Base-by-base conservation (phyloP, 2,888 invertebrate genomes). In the Pantelozetes paolii region DNA sequence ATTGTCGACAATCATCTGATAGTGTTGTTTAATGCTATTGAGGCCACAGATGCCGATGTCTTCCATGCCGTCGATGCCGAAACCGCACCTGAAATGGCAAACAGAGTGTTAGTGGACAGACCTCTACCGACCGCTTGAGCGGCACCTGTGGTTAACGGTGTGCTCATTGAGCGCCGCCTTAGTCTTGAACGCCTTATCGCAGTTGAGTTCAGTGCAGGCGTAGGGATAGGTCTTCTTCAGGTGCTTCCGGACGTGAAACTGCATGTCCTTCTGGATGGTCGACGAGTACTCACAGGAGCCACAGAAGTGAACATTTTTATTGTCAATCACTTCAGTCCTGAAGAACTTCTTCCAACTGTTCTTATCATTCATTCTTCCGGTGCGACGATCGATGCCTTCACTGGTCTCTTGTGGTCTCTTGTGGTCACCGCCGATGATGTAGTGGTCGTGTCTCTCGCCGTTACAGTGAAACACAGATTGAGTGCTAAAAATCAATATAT, bases 1-100 rank as follows among this genome's bases (percentile, higher is more conserved):
- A n/a, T 64, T 64, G 36, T 64, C 36, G 20, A 64, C 64, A 64
- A 40, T 64, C 40, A 64, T 64, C 40, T 64, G n/a, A 20, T 64
- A 64, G 20, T 64, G 30, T 18, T 36, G 18, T 64, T 64, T 40
- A n/a, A 64, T 13, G 15, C 5, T 20, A 11, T 64, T 64, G 2
- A 36, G 9, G n/a, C 64, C 64, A 36, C 64, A 64, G 11, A 64
- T 40, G 20, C 64, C 64, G 36, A 64, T 36, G n/a, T 64, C 64
- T 64, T 64, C 36, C 64, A 64, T 64, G 20, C 64, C 64, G 13
- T 64, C 64, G 40, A 64, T 64, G 20, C 64, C 64, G 40, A 64
- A 64, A 3, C 64, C 64, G n/a, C n/a, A n/a, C n/a, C n/a, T n/a
- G n/a, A n/a, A n/a, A n/a, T n/a, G n/a, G n/a, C n/a, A n/a, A n/a